Conservation (phyloP, 2,113 vertebrate species). For the Sakesphorus luctuosus region DNA sequence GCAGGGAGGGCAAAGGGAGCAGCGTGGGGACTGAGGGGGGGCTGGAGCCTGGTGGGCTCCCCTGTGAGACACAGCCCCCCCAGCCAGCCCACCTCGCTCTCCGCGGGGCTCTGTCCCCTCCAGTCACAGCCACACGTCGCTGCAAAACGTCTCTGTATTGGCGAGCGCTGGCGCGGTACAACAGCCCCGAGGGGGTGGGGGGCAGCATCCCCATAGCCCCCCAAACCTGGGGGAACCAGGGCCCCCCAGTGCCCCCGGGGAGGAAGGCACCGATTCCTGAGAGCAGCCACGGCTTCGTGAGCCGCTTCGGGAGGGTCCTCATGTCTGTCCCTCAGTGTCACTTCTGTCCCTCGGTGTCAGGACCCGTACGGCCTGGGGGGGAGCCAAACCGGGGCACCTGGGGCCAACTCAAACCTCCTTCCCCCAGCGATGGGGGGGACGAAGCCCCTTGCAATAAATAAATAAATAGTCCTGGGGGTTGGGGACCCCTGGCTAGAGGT, state of each 20-base stretch:
- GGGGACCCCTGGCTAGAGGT: conserved; percentile 75
- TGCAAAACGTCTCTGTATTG: conserved; percentile 52
- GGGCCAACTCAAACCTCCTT: not conserved
- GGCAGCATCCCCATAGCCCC: not conserved
- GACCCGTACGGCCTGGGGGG: no score
- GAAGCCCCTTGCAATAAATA: conserved; percentile 42
- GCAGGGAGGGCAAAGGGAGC: not conserved
- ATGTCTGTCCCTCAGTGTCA: rapidly evolving
- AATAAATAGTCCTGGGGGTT: conserved; percentile 13
- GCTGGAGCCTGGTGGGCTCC: not conserved
- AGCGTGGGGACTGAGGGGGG: rapidly evolving
- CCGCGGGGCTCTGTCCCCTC: not conserved
- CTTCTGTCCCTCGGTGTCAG: not conserved
- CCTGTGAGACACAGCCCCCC: no score
- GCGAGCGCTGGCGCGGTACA: not conserved
- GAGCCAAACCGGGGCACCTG: not conserved
- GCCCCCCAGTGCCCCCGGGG: not conserved
- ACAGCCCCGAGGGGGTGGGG: not conserved
- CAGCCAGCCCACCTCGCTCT: no score
- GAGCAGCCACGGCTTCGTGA: not conserved
- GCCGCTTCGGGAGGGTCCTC: rapidly evolving
- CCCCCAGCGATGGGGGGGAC: not conserved
- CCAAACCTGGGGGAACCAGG: not conserved
- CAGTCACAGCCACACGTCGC: not conserved
- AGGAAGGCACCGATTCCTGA: not conserved